phyloP scores from a whole-genome alignment of 2,797 vertebrate species.

The Halcyon chelicuti region DNA sequence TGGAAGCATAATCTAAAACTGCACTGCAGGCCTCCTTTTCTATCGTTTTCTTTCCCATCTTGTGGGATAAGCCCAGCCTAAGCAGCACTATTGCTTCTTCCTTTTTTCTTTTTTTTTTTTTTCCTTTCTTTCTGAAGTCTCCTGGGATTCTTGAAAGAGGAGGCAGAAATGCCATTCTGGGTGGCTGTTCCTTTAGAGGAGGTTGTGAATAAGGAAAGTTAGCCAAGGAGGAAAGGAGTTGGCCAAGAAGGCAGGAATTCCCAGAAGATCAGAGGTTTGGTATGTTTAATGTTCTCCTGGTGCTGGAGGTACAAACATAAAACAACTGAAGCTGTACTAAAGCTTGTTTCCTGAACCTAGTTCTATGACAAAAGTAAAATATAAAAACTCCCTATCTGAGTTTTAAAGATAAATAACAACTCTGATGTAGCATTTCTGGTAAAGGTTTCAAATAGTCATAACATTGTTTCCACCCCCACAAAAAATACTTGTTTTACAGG shows the following conservation, averaged over 20 bases:
- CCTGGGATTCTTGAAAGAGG: conserved; percentile 49
- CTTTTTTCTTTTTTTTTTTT: background rate
- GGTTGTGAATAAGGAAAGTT: conserved; percentile 32
- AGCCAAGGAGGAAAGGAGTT: conserved; percentile 44
- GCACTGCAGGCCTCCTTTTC: background rate
- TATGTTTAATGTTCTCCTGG: background rate
- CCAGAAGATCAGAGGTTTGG: conserved; percentile 11
- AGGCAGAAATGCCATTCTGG: conserved; percentile 52
- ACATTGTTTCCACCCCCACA: background rate
- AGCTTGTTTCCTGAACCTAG: background rate
- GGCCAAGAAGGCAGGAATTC: conserved; percentile 32
- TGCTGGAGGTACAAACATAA: background rate
- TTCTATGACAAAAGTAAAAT: background rate
- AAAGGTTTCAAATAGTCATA: background rate
- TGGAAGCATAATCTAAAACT: background rate
- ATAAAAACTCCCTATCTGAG: background rate
- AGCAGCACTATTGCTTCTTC: background rate
- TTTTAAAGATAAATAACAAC: background rate
- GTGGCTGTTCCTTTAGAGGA: conserved; percentile 21
- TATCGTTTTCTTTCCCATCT: background rate
- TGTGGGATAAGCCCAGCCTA: background rate
- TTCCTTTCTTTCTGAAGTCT: background rate
- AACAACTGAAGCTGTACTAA: background rate
- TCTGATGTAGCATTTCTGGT: background rate
- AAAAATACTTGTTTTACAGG: background rate